Base-by-base conservation (phyloP, 92 coral and sea anemone species). In the Anthopleura xanthogrammica region DNA sequence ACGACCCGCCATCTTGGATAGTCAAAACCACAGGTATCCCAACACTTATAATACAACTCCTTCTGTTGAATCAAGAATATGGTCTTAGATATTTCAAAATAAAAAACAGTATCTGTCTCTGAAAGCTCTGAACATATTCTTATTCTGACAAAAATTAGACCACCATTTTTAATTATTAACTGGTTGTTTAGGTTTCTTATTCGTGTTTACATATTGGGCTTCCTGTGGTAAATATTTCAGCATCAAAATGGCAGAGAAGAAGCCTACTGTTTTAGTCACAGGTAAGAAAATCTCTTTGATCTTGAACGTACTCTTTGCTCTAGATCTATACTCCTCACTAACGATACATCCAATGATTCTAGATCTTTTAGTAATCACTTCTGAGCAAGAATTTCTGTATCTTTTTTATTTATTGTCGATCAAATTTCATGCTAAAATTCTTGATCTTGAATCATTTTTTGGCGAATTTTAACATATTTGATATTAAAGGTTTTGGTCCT, bases 1-100 rank as follows among this genome's bases (percentile, higher is more conserved):
- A 66, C 98, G 97, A 60, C 99, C 99, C 95, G 99, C 98, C 99
- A 96, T 96, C 86, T 91, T 93, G 89, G 66, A 90, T 75, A 0
- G 23, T 5, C 36, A 60, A 23, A 19, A 60, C 77, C 84, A 81
- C 84, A 81, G 84, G 66, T 22, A 68, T 1, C 77, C 84, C 84
- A 52, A 50, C 39, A 16, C 50, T 20, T 7, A 10, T 8, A 52
- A 52, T n/a, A 52, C 29, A 36, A 75, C 40, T 19, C 2, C 14
- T 11, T 41, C 19, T 29, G 58, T 17, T 41, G 2, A 48, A 19
- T 76, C 3, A 23, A 76, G 43, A 42, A n/a, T 29, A 29, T 10
- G 6, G 16, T 7, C 58, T 11, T 54, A 8, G 11, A 10, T 1
- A 17, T 13, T 62, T 62, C 29, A 3, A 20, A 62, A 62, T 11